A percentile compares a stretch with the other conserved stretches of the same genome.
Evolutionary conservation across 1,140 invertebrate genomes (phyloP).

Genomic region (Drosophila persimilis): DNA sequence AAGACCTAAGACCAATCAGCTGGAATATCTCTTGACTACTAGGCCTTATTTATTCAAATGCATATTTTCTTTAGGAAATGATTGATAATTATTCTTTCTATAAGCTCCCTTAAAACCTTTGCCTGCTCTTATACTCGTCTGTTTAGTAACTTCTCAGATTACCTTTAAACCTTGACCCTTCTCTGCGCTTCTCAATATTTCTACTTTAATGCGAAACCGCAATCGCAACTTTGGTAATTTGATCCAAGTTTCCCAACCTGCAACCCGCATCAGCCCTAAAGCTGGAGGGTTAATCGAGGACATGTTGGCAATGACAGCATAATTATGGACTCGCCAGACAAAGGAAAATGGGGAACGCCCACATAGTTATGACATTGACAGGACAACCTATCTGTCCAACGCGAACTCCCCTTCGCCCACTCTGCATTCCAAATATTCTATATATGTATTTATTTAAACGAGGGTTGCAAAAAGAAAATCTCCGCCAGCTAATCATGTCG

Average conservation of each 20-base stretch:
- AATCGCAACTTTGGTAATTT: conserved; percentile 22
- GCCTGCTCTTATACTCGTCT: neutral
- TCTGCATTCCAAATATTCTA: neutral
- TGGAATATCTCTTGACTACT: neutral
- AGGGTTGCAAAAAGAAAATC: conserved; percentile 39
- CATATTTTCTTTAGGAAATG: too few species aligned
- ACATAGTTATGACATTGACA: conserved; percentile 77
- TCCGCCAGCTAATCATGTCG: conserved; percentile 47
- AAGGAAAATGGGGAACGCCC: conserved; percentile 57
- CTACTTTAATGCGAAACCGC: conserved; percentile 1
- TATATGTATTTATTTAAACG: conserved; percentile 16
- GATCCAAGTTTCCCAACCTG: conserved; percentile 4
- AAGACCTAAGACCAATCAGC: neutral
- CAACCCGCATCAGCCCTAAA: conserved; percentile 37
- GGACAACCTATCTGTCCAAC: conserved; percentile 31
- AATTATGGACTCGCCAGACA: conserved; percentile 63
- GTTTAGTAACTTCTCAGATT: neutral
- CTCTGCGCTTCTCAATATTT: conserved; percentile 5
- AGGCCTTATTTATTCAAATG: neutral
- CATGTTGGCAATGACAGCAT: conserved; percentile 73
- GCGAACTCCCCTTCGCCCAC: neutral
- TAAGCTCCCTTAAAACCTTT: too few species aligned
- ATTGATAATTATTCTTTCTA: too few species aligned
- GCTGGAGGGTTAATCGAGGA: conserved; percentile 40
- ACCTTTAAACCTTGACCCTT: neutral